phyloP scores from a whole-genome alignment of 2,888 invertebrate species.

The Agrenia bidenticulata region DNA sequence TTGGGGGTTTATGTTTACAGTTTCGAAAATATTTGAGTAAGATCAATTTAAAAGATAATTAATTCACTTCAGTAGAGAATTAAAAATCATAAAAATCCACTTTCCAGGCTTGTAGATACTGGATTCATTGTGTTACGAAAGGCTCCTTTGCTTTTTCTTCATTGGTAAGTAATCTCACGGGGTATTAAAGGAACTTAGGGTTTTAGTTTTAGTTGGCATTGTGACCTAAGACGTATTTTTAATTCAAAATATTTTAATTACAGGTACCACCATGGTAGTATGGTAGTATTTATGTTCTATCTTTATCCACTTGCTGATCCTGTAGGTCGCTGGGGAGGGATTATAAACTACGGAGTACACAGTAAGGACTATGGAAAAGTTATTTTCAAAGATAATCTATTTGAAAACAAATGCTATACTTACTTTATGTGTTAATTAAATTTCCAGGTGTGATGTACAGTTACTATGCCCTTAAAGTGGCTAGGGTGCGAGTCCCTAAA shows the following conservation, averaged over 20 bases:
- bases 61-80: no score
- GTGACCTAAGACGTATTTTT: no score
- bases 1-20: constrained; percentile 35
- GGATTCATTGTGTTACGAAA: constrained; percentile 24
- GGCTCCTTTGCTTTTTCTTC: constrained; percentile 24
- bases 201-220: no score
- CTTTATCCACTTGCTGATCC: constrained; percentile 28
- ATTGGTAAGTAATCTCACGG: constrained; percentile 3
- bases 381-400: no score
- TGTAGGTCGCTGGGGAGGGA: constrained; percentile 67
- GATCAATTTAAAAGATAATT: constrained; percentile 62
- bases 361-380: constrained; percentile 60
- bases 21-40: constrained; percentile 58
- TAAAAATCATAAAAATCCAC: not conserved
- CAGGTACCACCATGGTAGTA: constrained; percentile 35
- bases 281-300: constrained; percentile 23
- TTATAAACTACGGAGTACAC: constrained; percentile 91
- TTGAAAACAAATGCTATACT: no score
- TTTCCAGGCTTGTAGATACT: constrained; percentile 12
- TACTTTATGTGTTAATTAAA: no score
- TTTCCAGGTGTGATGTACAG: constrained; percentile 71
- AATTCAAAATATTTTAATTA: no score
- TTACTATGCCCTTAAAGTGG: constrained; percentile 82
- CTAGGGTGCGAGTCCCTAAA: constrained; percentile 79
- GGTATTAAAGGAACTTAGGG: no score